Conservation (phyloP, 1,140 invertebrate genomes). For the Drosophila elegans region DNA sequence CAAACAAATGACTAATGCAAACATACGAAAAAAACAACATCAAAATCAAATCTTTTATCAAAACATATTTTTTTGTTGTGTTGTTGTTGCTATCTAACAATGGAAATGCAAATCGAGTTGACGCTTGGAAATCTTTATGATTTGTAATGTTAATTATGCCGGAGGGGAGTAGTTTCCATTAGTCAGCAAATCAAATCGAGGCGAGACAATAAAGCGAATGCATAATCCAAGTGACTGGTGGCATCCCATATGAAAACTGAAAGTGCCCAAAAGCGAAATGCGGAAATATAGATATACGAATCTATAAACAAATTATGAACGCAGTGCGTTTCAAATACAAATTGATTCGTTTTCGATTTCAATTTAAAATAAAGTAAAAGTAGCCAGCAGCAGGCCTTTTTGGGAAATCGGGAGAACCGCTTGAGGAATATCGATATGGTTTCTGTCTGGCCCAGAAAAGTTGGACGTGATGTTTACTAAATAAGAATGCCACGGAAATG, state of each 20-base stretch:
- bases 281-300: conserved; percentile 56
- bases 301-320: conserved; percentile 62
- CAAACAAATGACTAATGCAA: conserved; percentile 39
- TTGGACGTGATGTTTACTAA: conserved; percentile 62
- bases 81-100: conserved; percentile 36
- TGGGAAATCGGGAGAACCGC: conserved; percentile 12
- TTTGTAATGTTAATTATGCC: conserved; percentile 79
- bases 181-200: conserved; percentile 61
- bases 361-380: conserved; percentile 65
- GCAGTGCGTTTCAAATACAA: conserved; percentile 60
- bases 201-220: conserved; percentile 60
- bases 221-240: conserved; percentile 26
- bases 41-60: conserved; percentile 40
- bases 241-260: conserved; percentile 53
- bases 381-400: conserved; percentile 32
- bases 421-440: conserved; percentile 13
- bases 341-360: conserved; percentile 64
- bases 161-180: conserved; percentile 48
- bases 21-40: conserved; percentile 19
- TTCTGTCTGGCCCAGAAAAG: conserved; percentile 32
- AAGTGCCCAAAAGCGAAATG: conserved; percentile 66
- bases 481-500: conserved; percentile 66
- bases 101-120: conserved; percentile 66
- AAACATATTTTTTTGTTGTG: conserved; percentile 18
- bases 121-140: conserved; percentile 62